These are phyloP conservation scores for Luperina nickerlii DNA, from an alignment of 2,888 invertebrate species.

Conservation along the genomic window DNA sequence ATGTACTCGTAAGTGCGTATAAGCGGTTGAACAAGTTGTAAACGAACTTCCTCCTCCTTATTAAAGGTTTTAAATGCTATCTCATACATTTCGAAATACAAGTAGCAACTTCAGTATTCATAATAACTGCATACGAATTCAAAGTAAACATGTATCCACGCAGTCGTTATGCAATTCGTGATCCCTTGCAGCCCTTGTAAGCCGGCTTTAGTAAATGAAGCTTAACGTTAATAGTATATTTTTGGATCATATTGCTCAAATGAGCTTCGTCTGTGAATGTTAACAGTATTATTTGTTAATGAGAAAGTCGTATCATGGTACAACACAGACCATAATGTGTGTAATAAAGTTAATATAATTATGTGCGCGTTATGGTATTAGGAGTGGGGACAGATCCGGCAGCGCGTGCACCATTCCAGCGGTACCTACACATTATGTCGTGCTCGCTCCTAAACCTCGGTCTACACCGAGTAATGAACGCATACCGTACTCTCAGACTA, in stretches of 20 bases:
- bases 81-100: constrained; percentile 9
- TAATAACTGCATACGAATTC: constrained; percentile 5
- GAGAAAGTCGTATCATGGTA: constrained; percentile 73
- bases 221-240: constrained; percentile 45
- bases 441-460: constrained; percentile 70
- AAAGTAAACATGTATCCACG: constrained; percentile 23
- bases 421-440: constrained; percentile 51
- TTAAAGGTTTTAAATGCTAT: constrained; percentile 17
- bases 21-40: constrained; percentile 26
- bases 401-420: constrained; percentile 39
- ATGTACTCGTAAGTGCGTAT: constrained; percentile 1
- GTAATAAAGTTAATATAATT: constrained; percentile 81
- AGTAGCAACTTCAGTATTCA: neutral
- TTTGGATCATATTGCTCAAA: constrained; percentile 46
- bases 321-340: constrained; percentile 72
- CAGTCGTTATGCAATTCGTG: constrained; percentile 20
- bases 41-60: constrained; percentile 6
- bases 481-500: constrained; percentile 79
- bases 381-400: constrained; percentile 8
- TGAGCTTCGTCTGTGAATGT: constrained; percentile 44
- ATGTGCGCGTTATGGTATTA: constrained; percentile 68
- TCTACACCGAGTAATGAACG: constrained; percentile 77
- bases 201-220: constrained; percentile 47
- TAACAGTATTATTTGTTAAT: constrained; percentile 70
- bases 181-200: constrained; percentile 29